These are phyloP conservation scores for Ahaetulla prasina DNA, from an alignment of 2,113 vertebrate species.

Conservation along the genomic window DNA sequence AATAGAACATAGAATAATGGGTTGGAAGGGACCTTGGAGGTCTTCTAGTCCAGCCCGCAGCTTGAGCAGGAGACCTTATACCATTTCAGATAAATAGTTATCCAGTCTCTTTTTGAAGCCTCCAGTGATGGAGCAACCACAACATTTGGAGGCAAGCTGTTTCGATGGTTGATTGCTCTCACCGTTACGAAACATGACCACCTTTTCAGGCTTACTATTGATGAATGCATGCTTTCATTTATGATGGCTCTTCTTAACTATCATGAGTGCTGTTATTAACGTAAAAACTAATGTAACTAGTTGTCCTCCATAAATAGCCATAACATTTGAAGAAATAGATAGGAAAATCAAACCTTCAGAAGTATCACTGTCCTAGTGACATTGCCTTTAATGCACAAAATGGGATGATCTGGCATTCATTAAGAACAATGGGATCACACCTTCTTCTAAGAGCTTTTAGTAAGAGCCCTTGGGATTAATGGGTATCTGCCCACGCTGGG, in stretches of 20 bases:
- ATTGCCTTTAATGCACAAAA: not conserved
- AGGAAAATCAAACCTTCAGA: not conserved
- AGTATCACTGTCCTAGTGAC: not conserved
- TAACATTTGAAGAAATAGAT: not conserved
- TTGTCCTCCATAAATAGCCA: not conserved
- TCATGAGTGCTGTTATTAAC: not conserved
- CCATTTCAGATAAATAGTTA: not conserved
- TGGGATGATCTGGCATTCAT: not conserved
- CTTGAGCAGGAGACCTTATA: not conserved
- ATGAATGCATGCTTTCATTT: not conserved
- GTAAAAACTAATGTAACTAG: not conserved
- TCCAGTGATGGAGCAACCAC: not conserved
- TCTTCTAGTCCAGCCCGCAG: not conserved
- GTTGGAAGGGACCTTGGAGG: not conserved
- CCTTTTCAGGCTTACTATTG: not conserved
- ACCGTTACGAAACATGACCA: not conserved
- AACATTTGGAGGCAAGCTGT: not conserved
- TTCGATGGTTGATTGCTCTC: not conserved
- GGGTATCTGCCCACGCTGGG: not conserved
- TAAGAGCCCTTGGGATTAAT: not conserved
- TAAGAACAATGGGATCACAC: not conserved
- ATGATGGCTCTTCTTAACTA: not conserved
- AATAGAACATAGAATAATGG: not conserved
- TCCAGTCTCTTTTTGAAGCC: not conserved
- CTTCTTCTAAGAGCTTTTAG: not conserved